A percentile compares a stretch with the other conserved stretches of the same genome.
These are phyloP conservation scores for Hephaestus fuliginosus DNA, from an alignment of 2,797 vertebrate species.

Conservation along the genomic window DNA sequence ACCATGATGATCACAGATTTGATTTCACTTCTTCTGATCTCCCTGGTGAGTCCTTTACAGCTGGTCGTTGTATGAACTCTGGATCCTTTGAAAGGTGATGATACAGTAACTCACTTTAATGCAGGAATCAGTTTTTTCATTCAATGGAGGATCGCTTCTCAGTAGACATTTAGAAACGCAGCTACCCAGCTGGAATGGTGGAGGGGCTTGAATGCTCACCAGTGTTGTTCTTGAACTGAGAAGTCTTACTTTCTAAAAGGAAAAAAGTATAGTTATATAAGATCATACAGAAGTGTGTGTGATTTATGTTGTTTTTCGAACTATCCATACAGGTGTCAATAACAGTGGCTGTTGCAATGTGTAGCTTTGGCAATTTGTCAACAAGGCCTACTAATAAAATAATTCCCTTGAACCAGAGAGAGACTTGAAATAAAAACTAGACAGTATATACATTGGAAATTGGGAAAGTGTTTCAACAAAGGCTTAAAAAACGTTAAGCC, in stretches of 20 bases:
- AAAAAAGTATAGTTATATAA: background rate
- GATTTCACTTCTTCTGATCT: background rate
- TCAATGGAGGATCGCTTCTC: background rate
- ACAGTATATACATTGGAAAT: too few species aligned
- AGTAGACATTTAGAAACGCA: background rate
- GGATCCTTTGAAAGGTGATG: slow-evolving; percentile 15
- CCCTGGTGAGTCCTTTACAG: background rate
- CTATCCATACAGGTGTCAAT: background rate
- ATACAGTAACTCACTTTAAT: slow-evolving; percentile 10
- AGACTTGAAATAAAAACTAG: too few species aligned
- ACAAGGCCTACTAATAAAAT: too few species aligned
- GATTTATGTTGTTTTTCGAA: background rate
- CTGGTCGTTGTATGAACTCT: slow-evolving; percentile 7
- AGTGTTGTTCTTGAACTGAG: too few species aligned
- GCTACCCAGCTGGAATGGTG: background rate
- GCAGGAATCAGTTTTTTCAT: background rate
- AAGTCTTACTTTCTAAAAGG: background rate
- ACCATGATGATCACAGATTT: background rate
- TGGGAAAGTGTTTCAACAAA: too few species aligned
- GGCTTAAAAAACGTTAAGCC: too few species aligned
- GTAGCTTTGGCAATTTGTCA: too few species aligned
- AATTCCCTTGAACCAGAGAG: too few species aligned
- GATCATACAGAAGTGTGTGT: background rate
- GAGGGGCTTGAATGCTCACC: background rate
- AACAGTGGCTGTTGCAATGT: background rate